Base-by-base conservation (phyloP, 1,140 invertebrate species). In the Gryllus bimaculatus region DNA sequence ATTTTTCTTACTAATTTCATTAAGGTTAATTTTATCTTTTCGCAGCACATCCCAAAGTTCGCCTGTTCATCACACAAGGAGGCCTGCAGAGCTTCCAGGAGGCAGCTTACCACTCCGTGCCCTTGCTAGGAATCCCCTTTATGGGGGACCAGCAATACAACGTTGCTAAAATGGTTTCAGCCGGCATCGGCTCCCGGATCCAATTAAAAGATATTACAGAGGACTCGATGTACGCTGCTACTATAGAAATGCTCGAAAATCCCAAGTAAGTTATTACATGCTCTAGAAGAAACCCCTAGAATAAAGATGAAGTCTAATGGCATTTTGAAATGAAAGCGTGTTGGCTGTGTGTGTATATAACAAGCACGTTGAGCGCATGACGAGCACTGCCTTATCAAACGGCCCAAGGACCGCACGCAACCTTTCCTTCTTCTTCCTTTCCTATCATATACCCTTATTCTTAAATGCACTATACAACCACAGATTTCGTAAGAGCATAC, bases 1-100 rank as follows among this genome's bases (percentile, higher is more conserved):
- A 39, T 2, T 39, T 39, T 39, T 39, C 1, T 2, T 39, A 39
- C 1, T 5, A 39, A 39, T 39, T 5, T 39, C 5, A n/a, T 39
- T 39, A 39, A 39, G 1, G 5, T 2, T 39, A 39, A 39, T 39
- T 20, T 78, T 49, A 0, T 78, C n/a, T 75, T 15, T 26, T 20
- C 47, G 1, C 20, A 75, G 74, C 74, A 75, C 74, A 75, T 26
- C 75, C 75, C 13, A 80, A 82, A 76, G 79, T 76, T 12, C 47
- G 74, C 15, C 15, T 81, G 1, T 88, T 88, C 81, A 83, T 88
- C 10, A 85, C 84, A 18, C 87, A 88, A 78, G 87, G 87, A 80
- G 87, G 87, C 1, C 83, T 84, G 26, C 84, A 86, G 10, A 86
- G 87, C 39, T 78, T 83, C 8, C 83, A 83, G 66, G 87, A 88